A percentile compares a stretch with the other conserved stretches of the same genome.
Evolutionary conservation across 2,888 invertebrate genomes (phyloP).

Genomic region (Drosophila macrospina): DNA sequence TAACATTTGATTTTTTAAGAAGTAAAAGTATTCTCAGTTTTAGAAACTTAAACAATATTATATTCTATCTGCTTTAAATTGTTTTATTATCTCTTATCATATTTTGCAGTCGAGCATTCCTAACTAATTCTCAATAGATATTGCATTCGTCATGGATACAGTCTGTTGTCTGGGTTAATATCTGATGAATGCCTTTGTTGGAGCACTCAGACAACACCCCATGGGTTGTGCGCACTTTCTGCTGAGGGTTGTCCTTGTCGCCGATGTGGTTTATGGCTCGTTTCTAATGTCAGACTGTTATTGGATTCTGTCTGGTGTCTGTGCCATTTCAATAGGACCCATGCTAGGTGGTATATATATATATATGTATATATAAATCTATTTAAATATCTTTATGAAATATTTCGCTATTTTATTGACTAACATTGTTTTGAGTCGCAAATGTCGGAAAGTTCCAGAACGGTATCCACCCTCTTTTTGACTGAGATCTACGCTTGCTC

Average conservation of each 20-base stretch:
- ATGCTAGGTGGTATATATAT: not conserved
- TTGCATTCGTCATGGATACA: conserved; percentile 6
- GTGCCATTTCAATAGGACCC: conserved; percentile 9
- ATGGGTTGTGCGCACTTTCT: conserved; percentile 36
- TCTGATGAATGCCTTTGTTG: conserved; percentile 10
- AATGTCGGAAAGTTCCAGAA: conserved; percentile 51
- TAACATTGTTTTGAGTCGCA: conserved; percentile 7
- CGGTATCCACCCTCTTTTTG: conserved; percentile 34
- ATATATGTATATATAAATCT: not conserved
- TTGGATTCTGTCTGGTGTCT: conserved; percentile 17
- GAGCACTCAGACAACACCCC: conserved; percentile 64
- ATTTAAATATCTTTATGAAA: not conserved
- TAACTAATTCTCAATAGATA: not conserved
- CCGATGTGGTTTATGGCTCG: conserved; percentile 20
- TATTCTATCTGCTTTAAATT: too few relatives aligned
- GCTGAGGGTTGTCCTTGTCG: conserved; percentile 45
- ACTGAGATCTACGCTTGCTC: conserved; percentile 28
- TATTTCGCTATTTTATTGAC: conserved; percentile 15
- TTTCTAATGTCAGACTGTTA: conserved; percentile 21
- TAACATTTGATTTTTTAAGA: too few relatives aligned
- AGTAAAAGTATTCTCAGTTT: too few relatives aligned
- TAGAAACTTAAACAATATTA: too few relatives aligned
- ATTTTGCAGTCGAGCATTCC: too few relatives aligned
- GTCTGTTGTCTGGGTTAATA: conserved; percentile 23
- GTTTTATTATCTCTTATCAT: too few relatives aligned